These are phyloP conservation scores for Microctenopoma steveboyesi DNA, from an alignment of 2,797 vertebrate species.

Conservation along the genomic window DNA sequence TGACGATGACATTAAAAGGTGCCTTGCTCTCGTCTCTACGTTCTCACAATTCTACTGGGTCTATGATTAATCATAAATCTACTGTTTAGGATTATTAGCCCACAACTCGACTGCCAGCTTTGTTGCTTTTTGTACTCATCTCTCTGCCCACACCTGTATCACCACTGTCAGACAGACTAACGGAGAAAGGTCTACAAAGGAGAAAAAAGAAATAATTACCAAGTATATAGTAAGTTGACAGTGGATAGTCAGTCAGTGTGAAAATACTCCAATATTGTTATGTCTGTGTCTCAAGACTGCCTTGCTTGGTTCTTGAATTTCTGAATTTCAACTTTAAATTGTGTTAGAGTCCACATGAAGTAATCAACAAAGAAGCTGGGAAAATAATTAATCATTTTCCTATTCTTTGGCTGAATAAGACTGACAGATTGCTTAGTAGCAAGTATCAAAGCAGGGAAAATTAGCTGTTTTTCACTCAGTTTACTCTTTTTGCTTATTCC, in stretches of 20 bases:
- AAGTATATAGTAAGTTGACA: neutral
- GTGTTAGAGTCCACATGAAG: conserved; percentile 1
- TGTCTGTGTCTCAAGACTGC: neutral
- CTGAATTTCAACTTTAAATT: conserved; percentile 9
- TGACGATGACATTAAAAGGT: conserved; percentile 43
- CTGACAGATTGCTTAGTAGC: neutral
- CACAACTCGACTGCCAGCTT: no score
- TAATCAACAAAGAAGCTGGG: conserved; percentile 7
- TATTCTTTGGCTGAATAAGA: conserved; percentile 11
- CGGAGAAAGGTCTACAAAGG: no score
- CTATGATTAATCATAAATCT: no score
- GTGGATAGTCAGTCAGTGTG: neutral
- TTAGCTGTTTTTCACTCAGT: conserved; percentile 9
- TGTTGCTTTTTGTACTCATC: no score
- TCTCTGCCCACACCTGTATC: no score
- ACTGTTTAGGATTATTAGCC: neutral
- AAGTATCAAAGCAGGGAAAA: neutral
- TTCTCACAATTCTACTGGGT: no score
- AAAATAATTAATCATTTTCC: conserved; percentile 9
- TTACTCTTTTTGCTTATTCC: neutral
- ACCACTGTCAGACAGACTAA: no score
- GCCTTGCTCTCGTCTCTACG: neutral
- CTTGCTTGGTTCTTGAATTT: neutral
- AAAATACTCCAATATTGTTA: neutral
- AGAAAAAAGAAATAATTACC: no score